Evolutionary conservation across 2,888 invertebrate species (phyloP).

Genomic region (Eristalis pertinax): DNA sequence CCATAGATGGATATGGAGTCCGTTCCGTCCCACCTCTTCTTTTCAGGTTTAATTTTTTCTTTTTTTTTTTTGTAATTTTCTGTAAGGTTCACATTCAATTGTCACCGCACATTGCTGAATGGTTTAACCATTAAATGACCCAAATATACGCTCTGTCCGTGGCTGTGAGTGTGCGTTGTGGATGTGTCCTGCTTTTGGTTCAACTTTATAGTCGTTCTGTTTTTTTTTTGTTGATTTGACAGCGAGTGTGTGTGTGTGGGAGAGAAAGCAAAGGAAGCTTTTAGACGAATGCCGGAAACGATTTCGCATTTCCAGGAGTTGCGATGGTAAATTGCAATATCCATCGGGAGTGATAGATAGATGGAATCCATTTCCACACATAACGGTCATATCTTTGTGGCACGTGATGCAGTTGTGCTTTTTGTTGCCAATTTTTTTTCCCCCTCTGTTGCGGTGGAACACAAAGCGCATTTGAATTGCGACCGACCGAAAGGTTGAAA

Average conservation of each 20-base stretch:
- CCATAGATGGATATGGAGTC: slow-evolving; percentile 49
- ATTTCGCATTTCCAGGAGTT: slow-evolving; percentile 70
- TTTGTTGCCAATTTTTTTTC: neutral
- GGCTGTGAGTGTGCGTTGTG: slow-evolving; percentile 19
- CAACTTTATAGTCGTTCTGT: slow-evolving; percentile 16
- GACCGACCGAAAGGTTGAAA: slow-evolving; percentile 46
- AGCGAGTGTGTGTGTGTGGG: neutral
- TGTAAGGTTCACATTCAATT: slow-evolving; percentile 67
- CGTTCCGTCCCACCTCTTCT: neutral
- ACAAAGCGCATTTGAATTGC: slow-evolving; percentile 68
- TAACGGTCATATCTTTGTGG: slow-evolving; percentile 39
- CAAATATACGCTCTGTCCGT: slow-evolving; percentile 42
- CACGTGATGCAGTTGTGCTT: slow-evolving; percentile 38
- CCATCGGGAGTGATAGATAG: slow-evolving; percentile 69
- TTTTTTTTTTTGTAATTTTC: slow-evolving; percentile 12
- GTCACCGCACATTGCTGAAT: slow-evolving; percentile 71
- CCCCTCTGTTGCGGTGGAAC: slow-evolving; percentile 57
- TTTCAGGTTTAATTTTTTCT: slow-evolving; percentile 1
- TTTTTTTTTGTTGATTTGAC: slow-evolving; percentile 54
- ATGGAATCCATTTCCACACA: slow-evolving; percentile 63
- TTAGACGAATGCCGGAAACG: slow-evolving; percentile 71
- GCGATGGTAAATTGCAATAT: slow-evolving; percentile 68
- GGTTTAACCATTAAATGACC: slow-evolving; percentile 71
- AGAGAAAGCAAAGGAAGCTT: slow-evolving; percentile 60
- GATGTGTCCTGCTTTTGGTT: neutral